Evolutionary conservation across 2,113 vertebrate genomes (phyloP), one percentile per base, ranked within the genome.

Genomic region (Crocuta crocuta): DNA sequence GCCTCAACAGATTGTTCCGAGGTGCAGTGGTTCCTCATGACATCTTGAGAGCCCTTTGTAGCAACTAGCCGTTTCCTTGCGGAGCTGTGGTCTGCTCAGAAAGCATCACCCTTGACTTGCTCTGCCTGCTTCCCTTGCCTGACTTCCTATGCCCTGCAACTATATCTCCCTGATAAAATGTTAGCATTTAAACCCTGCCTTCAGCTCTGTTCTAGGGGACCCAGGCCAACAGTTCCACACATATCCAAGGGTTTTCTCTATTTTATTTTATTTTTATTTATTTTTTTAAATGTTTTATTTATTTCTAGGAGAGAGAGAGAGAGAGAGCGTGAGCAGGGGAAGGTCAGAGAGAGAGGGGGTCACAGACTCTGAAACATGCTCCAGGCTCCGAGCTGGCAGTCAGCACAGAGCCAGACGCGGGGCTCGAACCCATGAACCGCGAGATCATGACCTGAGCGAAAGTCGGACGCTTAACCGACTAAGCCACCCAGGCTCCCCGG

Each of bases 151-250:
- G 7, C 11, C 43, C 21, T 74, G 26, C 6, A 58, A 28, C 33
- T 28, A 1, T 23, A 19, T 19, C 9, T 50, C 45, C 0, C 1
- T 4, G 6, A 39, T 1, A 26, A 66, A 84, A 35, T 5, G 17
- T n/a, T 24, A 50, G 63, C 48, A 61, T 24, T 70, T 45, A 76
- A 92, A 43, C 23, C 12, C 71, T 13, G 5, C 55, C 43, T 92
- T 31, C 23, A 65, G 19, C 50, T 92, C 79, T 45, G 10, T 65
- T 61, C 50, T 55, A 5, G 8, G 13, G 31, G 45, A 78, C 12
- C 26, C 28, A 48, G 16, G 17, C 15, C 71, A 66, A 66, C 3
- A 53, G 39, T n/a, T 82, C 43, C 35, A 65, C 50, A 13, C 5
- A 35, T 10, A n/a, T 6, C 68, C 68, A 68, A 73, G 13, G 28